Conservation (phyloP, 2,113 vertebrate species). For the Trochalopteron elliotii region DNA sequence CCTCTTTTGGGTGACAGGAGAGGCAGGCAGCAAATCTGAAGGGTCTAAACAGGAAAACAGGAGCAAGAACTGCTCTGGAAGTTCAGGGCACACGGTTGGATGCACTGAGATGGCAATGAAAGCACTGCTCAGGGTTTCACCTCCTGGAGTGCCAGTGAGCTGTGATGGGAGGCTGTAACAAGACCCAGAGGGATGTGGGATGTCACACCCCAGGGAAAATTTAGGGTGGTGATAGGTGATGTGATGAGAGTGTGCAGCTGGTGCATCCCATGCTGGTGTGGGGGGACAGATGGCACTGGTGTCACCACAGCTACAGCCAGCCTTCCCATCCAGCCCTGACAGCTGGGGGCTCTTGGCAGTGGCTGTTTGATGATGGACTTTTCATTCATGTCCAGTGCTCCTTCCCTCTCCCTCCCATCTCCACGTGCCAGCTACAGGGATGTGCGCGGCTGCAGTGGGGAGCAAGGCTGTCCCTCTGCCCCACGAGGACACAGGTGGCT, state of each 20-base stretch:
- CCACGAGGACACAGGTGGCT: accelerated
- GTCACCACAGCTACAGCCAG: not conserved
- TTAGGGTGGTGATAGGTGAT: not conserved
- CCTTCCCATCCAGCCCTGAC: not conserved
- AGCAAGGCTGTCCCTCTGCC: not conserved
- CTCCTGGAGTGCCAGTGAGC: not conserved
- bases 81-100: not conserved
- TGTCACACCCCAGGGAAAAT: not conserved
- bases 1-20: not conserved
- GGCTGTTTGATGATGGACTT: accelerated
- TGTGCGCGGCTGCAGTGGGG: accelerated
- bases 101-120: not conserved
- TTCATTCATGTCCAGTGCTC: not conserved
- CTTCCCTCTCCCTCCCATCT: not conserved
- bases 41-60: not conserved
- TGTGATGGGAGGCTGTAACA: not conserved
- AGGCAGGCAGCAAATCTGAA: not conserved
- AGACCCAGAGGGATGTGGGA: not conserved
- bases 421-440: not conserved
- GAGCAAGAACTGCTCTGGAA: not conserved
- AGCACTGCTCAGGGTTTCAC: not conserved
- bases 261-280: accelerated
- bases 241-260: accelerated
- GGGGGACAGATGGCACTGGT: not conserved
- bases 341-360: not conserved